These are phyloP conservation scores for Triops cancriformis DNA, from an alignment of 1,140 invertebrate genomes.

Conservation along the genomic window DNA sequence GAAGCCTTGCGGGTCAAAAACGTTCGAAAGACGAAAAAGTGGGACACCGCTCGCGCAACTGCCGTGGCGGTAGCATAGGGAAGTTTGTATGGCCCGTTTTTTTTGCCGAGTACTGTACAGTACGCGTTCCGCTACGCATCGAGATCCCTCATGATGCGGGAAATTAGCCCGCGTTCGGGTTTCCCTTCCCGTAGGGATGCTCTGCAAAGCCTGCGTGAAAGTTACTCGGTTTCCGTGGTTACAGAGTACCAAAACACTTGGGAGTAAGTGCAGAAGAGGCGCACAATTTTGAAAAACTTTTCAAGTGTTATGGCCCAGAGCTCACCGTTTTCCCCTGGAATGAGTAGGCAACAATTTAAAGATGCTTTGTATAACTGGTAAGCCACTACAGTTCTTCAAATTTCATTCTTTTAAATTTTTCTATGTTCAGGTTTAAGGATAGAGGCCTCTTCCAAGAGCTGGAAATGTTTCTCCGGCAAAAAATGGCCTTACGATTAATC, in stretches of 20 bases:
- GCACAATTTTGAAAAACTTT: neutral
- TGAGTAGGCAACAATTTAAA: neutral
- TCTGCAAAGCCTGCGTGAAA: no score
- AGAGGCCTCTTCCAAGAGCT: conserved; percentile 22
- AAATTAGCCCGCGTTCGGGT: no score
- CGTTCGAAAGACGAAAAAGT: no score
- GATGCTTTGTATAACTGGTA: neutral
- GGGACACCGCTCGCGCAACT: no score
- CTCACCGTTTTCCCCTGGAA: neutral
- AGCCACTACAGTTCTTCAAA: neutral
- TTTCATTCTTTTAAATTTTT: neutral
- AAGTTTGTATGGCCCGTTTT: no score
- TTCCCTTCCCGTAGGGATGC: no score
- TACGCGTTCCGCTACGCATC: no score
- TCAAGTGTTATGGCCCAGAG: neutral
- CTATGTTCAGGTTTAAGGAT: conserved; percentile 22
- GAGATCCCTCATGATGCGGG: no score
- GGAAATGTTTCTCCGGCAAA: conserved; percentile 24
- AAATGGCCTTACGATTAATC: conserved; percentile 17
- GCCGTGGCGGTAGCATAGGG: no score
- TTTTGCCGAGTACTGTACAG: no score
- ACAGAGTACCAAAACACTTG: neutral
- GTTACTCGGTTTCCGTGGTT: neutral
- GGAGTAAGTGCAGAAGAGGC: neutral
- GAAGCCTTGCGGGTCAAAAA: no score